Conservation (phyloP, 2,113 vertebrate genomes). For the Phrynosoma platyrhinos region DNA sequence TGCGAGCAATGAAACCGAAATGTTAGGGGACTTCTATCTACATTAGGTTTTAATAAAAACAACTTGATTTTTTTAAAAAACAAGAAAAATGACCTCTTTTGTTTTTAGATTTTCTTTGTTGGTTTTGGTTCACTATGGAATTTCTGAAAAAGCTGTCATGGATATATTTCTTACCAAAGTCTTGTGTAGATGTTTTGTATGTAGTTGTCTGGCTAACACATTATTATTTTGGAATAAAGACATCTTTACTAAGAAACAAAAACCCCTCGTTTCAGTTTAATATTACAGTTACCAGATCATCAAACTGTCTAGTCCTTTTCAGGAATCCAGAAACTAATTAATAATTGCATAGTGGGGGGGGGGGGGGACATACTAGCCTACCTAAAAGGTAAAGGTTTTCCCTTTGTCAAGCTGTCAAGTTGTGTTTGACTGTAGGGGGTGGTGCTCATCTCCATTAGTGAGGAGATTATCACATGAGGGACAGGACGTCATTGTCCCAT, state of each 20-base stretch:
- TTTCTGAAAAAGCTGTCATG: constrained; percentile 82
- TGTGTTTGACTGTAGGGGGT: no score
- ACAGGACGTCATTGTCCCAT: no score
- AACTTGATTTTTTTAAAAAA: constrained; percentile 61
- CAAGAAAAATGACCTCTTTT: constrained; percentile 43
- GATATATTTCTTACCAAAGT: constrained; percentile 90
- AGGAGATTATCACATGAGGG: no score
- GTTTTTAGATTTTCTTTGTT: constrained; percentile 66
- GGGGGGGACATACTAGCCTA: no score
- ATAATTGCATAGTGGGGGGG: neutral
- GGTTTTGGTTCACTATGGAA: constrained; percentile 73
- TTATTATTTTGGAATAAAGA: constrained; percentile 91
- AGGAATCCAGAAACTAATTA: neutral
- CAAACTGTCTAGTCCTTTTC: neutral
- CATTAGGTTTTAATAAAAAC: constrained; percentile 68
- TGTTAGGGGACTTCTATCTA: constrained; percentile 63
- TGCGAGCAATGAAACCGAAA: constrained; percentile 56
- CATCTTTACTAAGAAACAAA: constrained; percentile 87
- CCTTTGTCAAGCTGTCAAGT: no score
- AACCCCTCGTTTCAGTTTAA: constrained; percentile 47
- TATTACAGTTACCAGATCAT: neutral
- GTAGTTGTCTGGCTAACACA: constrained; percentile 83
- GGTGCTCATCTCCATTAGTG: no score
- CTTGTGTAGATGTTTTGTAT: constrained; percentile 90
- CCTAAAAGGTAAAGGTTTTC: no score